Evolutionary conservation across 1,140 invertebrate genomes (phyloP).

Genomic region (Cephus cinctus): DNA sequence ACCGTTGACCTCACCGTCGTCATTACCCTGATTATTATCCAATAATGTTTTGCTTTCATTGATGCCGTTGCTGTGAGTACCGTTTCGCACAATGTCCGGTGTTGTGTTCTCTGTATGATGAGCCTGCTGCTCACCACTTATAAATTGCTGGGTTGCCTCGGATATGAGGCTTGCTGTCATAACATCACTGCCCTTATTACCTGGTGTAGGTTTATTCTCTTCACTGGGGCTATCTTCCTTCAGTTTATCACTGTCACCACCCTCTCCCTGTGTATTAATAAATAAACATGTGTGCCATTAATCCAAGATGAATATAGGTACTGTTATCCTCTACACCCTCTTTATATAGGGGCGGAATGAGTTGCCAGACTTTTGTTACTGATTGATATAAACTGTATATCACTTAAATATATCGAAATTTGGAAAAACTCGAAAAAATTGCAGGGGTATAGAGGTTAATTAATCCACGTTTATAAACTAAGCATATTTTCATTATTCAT

Average conservation of each 20-base stretch:
- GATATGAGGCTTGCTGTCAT: conserved; percentile 53
- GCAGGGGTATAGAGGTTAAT: too few relatives aligned
- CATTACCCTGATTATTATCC: conserved; percentile 49
- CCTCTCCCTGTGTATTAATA: conserved; percentile 36
- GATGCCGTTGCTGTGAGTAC: conserved; percentile 51
- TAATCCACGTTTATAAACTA: too few relatives aligned
- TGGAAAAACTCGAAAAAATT: background rate
- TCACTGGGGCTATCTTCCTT: conserved; percentile 51
- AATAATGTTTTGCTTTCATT: conserved; percentile 47
- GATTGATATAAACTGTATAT: too few relatives aligned
- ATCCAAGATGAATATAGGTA: too few relatives aligned
- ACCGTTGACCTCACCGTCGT: conserved; percentile 49
- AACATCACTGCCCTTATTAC: conserved; percentile 40
- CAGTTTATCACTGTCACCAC: conserved; percentile 45
- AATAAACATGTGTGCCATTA: background rate
- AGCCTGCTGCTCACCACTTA: conserved; percentile 46
- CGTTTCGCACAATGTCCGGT: conserved; percentile 45
- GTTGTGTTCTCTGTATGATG: conserved; percentile 36
- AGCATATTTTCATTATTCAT: background rate
- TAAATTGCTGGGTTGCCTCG: conserved; percentile 51
- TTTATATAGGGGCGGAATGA: too few relatives aligned
- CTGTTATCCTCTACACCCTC: too few relatives aligned
- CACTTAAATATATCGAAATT: too few relatives aligned
- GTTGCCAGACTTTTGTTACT: too few relatives aligned
- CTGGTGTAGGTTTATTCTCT: conserved; percentile 39